These are phyloP conservation scores for Ornithoptera priamus DNA, from an alignment of 2,888 invertebrate species.

Conservation along the genomic window DNA sequence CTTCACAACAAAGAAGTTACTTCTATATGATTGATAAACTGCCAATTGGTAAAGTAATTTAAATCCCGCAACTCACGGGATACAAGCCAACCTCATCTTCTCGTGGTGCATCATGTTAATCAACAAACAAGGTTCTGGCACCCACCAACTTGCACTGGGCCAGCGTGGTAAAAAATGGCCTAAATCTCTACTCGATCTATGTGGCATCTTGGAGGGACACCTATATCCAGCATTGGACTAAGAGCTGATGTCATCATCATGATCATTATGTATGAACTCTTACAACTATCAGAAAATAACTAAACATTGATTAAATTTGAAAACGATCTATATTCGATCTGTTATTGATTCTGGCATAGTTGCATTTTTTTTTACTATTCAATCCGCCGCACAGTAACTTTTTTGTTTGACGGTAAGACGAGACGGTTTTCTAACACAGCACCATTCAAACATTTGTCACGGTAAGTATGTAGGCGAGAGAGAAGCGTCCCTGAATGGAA, in stretches of 20 bases:
- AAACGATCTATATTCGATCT: slow-evolving; percentile 32
- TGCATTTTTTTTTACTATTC: slow-evolving; percentile 30
- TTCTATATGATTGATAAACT: no score
- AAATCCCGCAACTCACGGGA: no score
- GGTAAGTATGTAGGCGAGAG: slow-evolving; percentile 34
- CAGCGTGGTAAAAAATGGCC: no score
- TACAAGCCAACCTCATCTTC: no score
- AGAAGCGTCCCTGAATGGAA: slow-evolving; percentile 39
- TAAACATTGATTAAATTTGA: slow-evolving; percentile 40
- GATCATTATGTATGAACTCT: neutral
- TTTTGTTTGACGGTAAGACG: slow-evolving; percentile 18
- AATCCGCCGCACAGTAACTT: slow-evolving; percentile 20
- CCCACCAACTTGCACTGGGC: no score
- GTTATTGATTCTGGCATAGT: slow-evolving; percentile 30
- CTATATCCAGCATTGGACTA: no score
- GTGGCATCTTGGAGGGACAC: no score
- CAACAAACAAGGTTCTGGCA: no score
- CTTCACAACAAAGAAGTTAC: no score
- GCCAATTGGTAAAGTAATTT: no score
- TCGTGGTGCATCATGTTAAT: no score
- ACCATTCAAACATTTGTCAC: slow-evolving; percentile 53
- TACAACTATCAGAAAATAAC: neutral
- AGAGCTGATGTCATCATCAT: neutral
- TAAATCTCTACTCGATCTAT: no score
- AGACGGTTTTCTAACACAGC: slow-evolving; percentile 40